Conservation (phyloP, 1,140 invertebrate species). For the Elysia chlorotica region DNA sequence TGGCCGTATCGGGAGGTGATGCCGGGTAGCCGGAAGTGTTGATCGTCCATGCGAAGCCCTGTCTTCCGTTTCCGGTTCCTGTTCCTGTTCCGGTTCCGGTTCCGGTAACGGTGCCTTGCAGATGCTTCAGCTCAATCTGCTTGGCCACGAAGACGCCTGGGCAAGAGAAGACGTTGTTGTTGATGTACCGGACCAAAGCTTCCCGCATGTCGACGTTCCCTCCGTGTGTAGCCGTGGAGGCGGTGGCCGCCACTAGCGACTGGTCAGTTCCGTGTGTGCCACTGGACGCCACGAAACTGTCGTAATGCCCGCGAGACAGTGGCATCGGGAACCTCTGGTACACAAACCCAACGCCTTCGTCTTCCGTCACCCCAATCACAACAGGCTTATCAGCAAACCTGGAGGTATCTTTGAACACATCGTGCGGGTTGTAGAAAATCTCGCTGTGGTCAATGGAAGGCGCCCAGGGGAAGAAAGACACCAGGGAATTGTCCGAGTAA, state of each 20-base stretch:
- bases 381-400: neutral
- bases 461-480: constrained; percentile 12
- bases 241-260: too few relatives aligned
- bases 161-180: constrained; percentile 19
- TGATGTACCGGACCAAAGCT: constrained; percentile 6
- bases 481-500: neutral
- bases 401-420: neutral
- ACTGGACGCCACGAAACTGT: neutral
- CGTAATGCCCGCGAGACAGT: neutral
- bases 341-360: neutral
- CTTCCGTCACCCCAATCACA: neutral
- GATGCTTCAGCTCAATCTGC: constrained; percentile 8
- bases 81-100: too few relatives aligned
- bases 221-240: neutral
- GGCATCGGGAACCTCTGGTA: constrained; percentile 14
- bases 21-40: too few relatives aligned
- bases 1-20: neutral
- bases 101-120: too few relatives aligned
- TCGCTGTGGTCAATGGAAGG: constrained; percentile 7
- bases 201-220: neutral
- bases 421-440: constrained; percentile 3
- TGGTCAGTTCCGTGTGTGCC: too few relatives aligned
- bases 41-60: too few relatives aligned
- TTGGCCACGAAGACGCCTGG: constrained; percentile 1
- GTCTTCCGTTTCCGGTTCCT: too few relatives aligned